Evolutionary conservation across 2,888 invertebrate genomes (phyloP).

Genomic region (Macropis europaea): DNA sequence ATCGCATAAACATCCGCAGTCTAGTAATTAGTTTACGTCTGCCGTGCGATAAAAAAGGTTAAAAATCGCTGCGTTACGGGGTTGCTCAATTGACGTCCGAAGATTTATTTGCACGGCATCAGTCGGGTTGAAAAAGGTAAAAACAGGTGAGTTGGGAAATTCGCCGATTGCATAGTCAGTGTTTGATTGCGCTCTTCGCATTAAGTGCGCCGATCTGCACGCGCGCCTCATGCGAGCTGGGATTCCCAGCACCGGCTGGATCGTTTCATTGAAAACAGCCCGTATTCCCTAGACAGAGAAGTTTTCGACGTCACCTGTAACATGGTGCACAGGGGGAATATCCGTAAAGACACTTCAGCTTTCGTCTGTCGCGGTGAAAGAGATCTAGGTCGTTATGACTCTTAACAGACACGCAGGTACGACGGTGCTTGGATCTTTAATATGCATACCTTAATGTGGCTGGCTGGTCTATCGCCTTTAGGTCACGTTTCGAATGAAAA

Average conservation of each 20-base stretch:
- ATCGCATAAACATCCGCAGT: too few relatives aligned
- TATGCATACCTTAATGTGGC: constrained; percentile 55
- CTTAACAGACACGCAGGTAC: constrained; percentile 40
- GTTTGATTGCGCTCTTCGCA: too few relatives aligned
- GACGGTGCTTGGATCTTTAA: constrained; percentile 45
- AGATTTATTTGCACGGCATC: too few relatives aligned
- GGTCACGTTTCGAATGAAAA: constrained; percentile 55
- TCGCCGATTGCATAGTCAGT: too few relatives aligned
- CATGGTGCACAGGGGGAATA: constrained; percentile 19
- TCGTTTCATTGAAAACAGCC: constrained; percentile 45
- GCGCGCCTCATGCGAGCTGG: neutral
- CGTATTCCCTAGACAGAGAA: constrained; percentile 35
- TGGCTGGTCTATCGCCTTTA: constrained; percentile 28
- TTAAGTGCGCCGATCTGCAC: neutral
- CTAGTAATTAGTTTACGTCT: too few relatives aligned
- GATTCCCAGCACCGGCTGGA: neutral
- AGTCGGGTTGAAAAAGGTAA: too few relatives aligned
- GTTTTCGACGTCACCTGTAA: constrained; percentile 32
- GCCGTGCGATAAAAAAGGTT: too few relatives aligned
- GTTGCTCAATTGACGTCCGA: too few relatives aligned
- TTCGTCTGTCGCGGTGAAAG: constrained; percentile 10
- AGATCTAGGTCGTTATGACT: constrained; percentile 49
- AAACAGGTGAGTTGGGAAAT: too few relatives aligned
- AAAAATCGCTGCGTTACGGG: too few relatives aligned
- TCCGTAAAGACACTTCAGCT: constrained; percentile 31